Percentiles rank a stretch among this genome's conserved stretches.
Conservation (phyloP, 2,888 invertebrate genomes). For the Xanthostigma xanthostigma region DNA sequence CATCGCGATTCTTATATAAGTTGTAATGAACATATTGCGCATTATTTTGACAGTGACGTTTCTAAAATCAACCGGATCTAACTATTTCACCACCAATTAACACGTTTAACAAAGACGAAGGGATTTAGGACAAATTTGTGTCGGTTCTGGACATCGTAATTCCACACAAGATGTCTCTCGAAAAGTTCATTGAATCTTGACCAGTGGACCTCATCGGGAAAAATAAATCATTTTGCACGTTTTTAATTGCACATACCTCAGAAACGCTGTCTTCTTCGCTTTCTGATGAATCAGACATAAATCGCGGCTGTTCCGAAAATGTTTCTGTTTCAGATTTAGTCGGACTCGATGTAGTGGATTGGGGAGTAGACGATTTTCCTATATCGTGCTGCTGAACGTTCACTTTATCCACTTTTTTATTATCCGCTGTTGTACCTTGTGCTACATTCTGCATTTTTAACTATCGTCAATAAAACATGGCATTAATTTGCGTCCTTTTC, state of each 20-base stretch:
- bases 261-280: conserved; percentile 94
- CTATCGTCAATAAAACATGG: conserved; percentile 42
- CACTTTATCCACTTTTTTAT: conserved; percentile 68
- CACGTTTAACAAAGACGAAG: too few species aligned
- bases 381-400: conserved; percentile 56
- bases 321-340: conserved; percentile 78
- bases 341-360: conserved; percentile 70
- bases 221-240: conserved; percentile 15
- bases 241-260: conserved; percentile 52
- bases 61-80: too few species aligned
- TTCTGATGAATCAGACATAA: conserved; percentile 87
- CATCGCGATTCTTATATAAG: too few species aligned
- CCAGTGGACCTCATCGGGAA: conserved; percentile 22
- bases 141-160: conserved; percentile 11
- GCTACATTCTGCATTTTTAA: conserved; percentile 86
- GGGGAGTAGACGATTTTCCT: conserved; percentile 62
- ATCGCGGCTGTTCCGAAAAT: conserved; percentile 72
- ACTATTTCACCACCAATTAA: too few species aligned
- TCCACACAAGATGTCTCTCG: conserved; percentile 50
- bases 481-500: conserved; percentile 25
- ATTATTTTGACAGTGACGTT: too few species aligned
- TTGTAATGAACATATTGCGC: too few species aligned
- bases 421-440: conserved; percentile 59
- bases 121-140: conserved; percentile 1
- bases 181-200: conserved; percentile 38